phyloP scores from a whole-genome alignment of 1,140 invertebrate genomes.

The Calephelis virginiensis region DNA sequence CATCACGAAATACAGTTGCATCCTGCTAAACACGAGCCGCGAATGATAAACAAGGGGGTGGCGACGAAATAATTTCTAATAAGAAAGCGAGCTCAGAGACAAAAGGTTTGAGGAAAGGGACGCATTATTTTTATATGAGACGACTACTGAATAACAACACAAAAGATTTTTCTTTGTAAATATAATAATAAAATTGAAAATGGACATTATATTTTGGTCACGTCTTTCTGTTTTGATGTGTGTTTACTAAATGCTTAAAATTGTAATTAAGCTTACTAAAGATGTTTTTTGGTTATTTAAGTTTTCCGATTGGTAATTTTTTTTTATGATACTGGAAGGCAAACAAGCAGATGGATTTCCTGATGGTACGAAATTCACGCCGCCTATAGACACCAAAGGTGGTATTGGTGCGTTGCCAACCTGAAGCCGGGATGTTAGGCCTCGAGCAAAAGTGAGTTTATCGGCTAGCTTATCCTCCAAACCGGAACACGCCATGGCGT shows the following conservation, averaged over 20 bases:
- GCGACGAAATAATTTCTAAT: slow-evolving; percentile 57
- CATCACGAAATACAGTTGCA: slow-evolving; percentile 69
- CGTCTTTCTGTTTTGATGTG: slow-evolving; percentile 60
- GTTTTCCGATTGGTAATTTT: slow-evolving; percentile 8
- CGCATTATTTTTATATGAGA: slow-evolving; percentile 70
- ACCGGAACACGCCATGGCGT: too few species aligned
- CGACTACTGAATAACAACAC: slow-evolving; percentile 70
- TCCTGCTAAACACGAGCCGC: slow-evolving; percentile 65
- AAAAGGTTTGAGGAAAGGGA: slow-evolving; percentile 65
- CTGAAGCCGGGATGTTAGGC: too few species aligned
- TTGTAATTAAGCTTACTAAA: neutral
- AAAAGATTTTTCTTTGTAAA: slow-evolving; percentile 65
- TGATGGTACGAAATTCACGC: too few species aligned
- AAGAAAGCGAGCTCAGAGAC: slow-evolving; percentile 53
- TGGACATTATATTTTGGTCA: slow-evolving; percentile 69
- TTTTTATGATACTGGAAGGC: too few species aligned
- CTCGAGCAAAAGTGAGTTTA: too few species aligned
- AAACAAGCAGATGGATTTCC: too few species aligned
- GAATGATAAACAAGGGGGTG: slow-evolving; percentile 70
- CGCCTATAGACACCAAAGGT: too few species aligned
- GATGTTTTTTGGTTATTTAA: slow-evolving; percentile 19
- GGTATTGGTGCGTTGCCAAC: too few species aligned
- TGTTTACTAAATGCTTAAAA: neutral
- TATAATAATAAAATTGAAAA: slow-evolving; percentile 73
- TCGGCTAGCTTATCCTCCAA: too few species aligned